These are phyloP conservation scores for Cryptotis parvus DNA, from an alignment of 2,113 vertebrate genomes.

Conservation along the genomic window DNA sequence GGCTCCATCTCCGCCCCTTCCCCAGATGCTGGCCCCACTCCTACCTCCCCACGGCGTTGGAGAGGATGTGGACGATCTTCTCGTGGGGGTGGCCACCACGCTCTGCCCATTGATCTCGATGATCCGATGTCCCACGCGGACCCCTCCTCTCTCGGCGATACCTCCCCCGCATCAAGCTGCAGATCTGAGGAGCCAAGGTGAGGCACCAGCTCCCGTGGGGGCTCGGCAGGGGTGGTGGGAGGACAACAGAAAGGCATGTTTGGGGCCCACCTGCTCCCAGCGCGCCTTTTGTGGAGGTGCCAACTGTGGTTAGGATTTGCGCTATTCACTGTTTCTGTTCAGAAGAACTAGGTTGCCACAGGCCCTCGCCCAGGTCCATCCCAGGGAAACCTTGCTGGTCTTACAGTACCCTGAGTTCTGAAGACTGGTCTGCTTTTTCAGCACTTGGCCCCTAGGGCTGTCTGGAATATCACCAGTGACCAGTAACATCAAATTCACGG, in stretches of 20 bases:
- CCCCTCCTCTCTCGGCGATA: conserved; percentile 96
- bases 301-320: neutral
- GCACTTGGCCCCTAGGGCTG: neutral
- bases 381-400: neutral
- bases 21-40: conserved; percentile 6
- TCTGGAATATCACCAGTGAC: neutral
- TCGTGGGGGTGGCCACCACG: conserved; percentile 97
- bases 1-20: too few species aligned
- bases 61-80: conserved; percentile 98
- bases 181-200: conserved; percentile 89
- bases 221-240: too few species aligned
- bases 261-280: neutral
- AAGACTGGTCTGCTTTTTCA: neutral
- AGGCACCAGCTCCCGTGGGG: neutral
- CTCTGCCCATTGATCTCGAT: conserved; percentile 99
- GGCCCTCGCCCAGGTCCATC: rapidly evolving
- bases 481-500: too few species aligned
- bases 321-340: neutral
- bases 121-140: conserved; percentile 97
- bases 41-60: conserved; percentile 97
- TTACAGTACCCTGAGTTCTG: rapidly evolving
- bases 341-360: neutral
- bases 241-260: neutral
- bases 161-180: conserved; percentile 99
- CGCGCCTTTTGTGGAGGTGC: neutral